A percentile compares a stretch with the other conserved stretches of the same genome.
These are phyloP conservation scores for Eurystomus glaucurus DNA, from an alignment of 2,797 vertebrate genomes.

Conservation along the genomic window DNA sequence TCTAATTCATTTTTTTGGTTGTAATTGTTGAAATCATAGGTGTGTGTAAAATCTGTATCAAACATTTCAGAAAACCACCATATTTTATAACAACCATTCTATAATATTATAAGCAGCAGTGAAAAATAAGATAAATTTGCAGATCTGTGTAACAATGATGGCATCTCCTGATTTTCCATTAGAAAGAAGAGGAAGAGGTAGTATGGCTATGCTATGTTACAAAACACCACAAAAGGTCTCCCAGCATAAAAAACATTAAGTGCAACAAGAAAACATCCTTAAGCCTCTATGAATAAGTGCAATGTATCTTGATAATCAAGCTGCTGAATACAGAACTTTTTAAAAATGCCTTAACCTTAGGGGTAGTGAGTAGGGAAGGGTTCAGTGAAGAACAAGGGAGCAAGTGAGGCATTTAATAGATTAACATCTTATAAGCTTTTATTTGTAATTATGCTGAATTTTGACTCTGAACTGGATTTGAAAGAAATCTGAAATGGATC, in stretches of 20 bases:
- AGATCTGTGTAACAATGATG: neutral
- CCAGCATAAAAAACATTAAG: neutral
- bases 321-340: neutral
- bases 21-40: neutral
- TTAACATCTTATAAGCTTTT: neutral
- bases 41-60: neutral
- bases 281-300: neutral
- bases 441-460: neutral
- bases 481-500: neutral
- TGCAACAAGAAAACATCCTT: neutral
- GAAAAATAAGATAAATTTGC: neutral
- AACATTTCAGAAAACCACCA: neutral
- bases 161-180: neutral
- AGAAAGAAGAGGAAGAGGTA: neutral
- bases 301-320: accelerated
- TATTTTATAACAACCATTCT: neutral
- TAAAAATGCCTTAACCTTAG: neutral
- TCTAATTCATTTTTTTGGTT: neutral
- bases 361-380: neutral
- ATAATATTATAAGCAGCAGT: neutral
- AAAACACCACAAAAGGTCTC: neutral
- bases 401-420: neutral
- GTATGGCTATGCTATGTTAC: neutral
- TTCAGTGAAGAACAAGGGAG: neutral
- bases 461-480: neutral